phyloP scores from a whole-genome alignment of 2,888 invertebrate species.

The Candidula unifasciata region DNA sequence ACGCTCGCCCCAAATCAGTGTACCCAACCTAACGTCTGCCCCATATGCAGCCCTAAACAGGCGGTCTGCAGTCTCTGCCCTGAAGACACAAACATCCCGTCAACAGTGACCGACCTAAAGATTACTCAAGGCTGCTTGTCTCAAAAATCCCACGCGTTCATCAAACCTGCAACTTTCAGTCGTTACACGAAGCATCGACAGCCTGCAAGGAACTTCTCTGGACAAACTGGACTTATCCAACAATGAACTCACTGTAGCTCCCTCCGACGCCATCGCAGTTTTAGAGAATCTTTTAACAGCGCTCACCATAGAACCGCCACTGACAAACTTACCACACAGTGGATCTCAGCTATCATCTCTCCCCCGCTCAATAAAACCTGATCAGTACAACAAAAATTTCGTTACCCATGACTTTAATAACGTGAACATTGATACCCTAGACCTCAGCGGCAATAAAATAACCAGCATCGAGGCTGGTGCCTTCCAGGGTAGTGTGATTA shows the following conservation, averaged over 20 bases:
- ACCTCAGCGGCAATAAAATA: constrained; percentile 35
- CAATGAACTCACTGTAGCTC: constrained; percentile 18
- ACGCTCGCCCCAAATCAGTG: neutral
- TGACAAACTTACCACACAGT: too few relatives aligned
- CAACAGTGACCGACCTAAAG: neutral
- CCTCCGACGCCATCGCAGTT: constrained; percentile 10
- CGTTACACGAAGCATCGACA: constrained; percentile 16
- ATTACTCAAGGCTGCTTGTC: neutral
- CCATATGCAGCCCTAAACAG: neutral
- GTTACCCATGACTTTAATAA: constrained; percentile 7
- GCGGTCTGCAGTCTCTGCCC: constrained; percentile 6
- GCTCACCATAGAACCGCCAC: neutral
- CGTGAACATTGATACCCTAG: constrained; percentile 20
- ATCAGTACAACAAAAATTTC: constrained; percentile 54
- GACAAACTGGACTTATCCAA: constrained; percentile 33
- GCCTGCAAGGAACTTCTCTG: constrained; percentile 28
- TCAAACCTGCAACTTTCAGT: neutral
- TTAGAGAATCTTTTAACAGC: too few relatives aligned
- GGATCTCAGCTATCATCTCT: too few relatives aligned
- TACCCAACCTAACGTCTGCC: neutral
- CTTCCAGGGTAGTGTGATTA: neutral
- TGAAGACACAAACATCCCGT: neutral
- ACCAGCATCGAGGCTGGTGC: constrained; percentile 20
- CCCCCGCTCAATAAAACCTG: constrained; percentile 40
- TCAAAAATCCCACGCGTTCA: neutral